Base-by-base conservation (phyloP, 2,888 invertebrate species). In the Adelognathus sp. region DNA sequence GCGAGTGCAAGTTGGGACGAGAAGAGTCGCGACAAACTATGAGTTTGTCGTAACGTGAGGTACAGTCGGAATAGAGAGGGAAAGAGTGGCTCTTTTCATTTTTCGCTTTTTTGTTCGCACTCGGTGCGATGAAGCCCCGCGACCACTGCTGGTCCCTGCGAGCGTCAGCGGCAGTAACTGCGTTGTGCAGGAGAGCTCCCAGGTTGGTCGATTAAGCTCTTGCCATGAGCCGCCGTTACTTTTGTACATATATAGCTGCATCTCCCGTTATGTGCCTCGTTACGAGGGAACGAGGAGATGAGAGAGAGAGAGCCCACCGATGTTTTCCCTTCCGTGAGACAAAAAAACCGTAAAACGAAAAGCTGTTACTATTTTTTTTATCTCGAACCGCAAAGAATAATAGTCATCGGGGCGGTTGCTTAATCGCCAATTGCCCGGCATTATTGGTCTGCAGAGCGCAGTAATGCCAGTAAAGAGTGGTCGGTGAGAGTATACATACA, bases 181-280 rank as follows among this genome's bases (percentile, higher is more conserved):
- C 46, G 29, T 18, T 24, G 31, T 29, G 29, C 46, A 70, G n/a
- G 60, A 52, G 66, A 27, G 33, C 11, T n/a, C 27, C 54, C 29
- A 72, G 61, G 14, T 50, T 44, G 63, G 66, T 73, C 72, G 66
- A 77, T 73, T 73, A 77, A 77, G 56, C 61, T 61, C 52, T 36
- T 63, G 44, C 33, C 33, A 60, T 41, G 44, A 21, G 44, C 41
- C 27, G 24, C 61, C 29, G 46, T 50, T 71, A 27, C 60, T 27
- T 27, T 39, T 27, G 9, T n/a, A n/a, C 33, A 29, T 46, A n/a
- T 9, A 21, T 46, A 64, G 21, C 33, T 39, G 11, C 24, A 58
- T 3, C 29, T 67, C 52, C 29, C 16, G 16, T 33, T 24, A 11
- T n/a, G 18, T 27, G 29, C 18, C 44, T 56, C 64, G 71, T 76